Conservation (phyloP, 2,888 invertebrate genomes). For the Falcaria lacertinaria region DNA sequence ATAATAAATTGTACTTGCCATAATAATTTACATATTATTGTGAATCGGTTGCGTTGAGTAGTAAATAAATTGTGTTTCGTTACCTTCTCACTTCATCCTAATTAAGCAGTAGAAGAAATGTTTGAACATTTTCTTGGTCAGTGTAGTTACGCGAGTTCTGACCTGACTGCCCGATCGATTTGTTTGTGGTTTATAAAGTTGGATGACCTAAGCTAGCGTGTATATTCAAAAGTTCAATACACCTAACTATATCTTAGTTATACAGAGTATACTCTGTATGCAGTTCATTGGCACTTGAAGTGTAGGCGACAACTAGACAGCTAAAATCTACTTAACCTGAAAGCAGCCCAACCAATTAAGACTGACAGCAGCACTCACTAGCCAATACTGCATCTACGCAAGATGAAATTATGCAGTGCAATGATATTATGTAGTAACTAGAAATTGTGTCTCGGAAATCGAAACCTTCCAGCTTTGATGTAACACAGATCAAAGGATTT, state of each 20-base stretch:
- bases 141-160: slow-evolving; percentile 1
- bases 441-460: too few relatives aligned
- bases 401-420: too few relatives aligned
- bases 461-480: too few relatives aligned
- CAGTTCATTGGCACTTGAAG: too few relatives aligned
- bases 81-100: slow-evolving; percentile 63
- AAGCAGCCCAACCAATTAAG: too few relatives aligned
- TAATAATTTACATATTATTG: slow-evolving; percentile 59
- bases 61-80: slow-evolving; percentile 69
- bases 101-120: slow-evolving; percentile 43
- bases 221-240: not conserved
- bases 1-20: slow-evolving; percentile 65
- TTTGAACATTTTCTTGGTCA: slow-evolving; percentile 16
- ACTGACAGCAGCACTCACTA: too few relatives aligned
- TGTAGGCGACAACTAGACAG: too few relatives aligned
- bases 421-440: too few relatives aligned
- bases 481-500: too few relatives aligned
- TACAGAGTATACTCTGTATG: not conserved
- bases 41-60: slow-evolving; percentile 61
- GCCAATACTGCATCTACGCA: too few relatives aligned
- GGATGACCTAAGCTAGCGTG: not conserved
- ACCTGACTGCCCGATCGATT: slow-evolving; percentile 6
- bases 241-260: not conserved
- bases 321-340: too few relatives aligned
- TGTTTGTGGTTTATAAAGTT: not conserved